Conservation (phyloP, 2,888 invertebrate species). For the Athripsodes cinereus region DNA sequence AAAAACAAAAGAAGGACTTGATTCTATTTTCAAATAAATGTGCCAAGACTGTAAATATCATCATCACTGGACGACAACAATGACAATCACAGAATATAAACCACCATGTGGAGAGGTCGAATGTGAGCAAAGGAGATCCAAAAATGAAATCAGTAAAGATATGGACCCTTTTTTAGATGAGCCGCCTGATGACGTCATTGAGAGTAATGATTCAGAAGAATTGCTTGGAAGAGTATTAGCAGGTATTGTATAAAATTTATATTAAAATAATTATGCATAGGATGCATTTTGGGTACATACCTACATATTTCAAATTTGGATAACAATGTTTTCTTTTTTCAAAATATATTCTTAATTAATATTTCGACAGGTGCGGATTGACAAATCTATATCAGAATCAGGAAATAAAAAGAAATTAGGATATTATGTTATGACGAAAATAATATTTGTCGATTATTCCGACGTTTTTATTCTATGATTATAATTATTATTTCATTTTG, state of each 20-base stretch:
- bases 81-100: slow-evolving; percentile 36
- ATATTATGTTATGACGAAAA: too few relatives aligned
- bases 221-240: slow-evolving; percentile 52
- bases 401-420: too few relatives aligned
- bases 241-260: slow-evolving; percentile 44
- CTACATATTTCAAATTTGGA: neutral
- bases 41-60: slow-evolving; percentile 40
- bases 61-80: slow-evolving; percentile 9
- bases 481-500: too few relatives aligned
- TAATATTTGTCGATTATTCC: too few relatives aligned
- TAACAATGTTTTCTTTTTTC: neutral
- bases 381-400: neutral
- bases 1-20: neutral
- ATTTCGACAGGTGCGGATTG: too few relatives aligned
- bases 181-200: slow-evolving; percentile 12
- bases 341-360: neutral
- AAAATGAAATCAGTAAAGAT: slow-evolving; percentile 35
- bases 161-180: slow-evolving; percentile 29
- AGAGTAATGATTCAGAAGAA: slow-evolving; percentile 38
- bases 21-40: slow-evolving; percentile 38
- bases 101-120: slow-evolving; percentile 31
- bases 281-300: neutral
- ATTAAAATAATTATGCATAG: neutral
- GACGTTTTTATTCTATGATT: too few relatives aligned
- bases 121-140: slow-evolving; percentile 21